Evolutionary conservation across 2,888 invertebrate genomes (phyloP).

Genomic region (Entomobrya multifasciata): DNA sequence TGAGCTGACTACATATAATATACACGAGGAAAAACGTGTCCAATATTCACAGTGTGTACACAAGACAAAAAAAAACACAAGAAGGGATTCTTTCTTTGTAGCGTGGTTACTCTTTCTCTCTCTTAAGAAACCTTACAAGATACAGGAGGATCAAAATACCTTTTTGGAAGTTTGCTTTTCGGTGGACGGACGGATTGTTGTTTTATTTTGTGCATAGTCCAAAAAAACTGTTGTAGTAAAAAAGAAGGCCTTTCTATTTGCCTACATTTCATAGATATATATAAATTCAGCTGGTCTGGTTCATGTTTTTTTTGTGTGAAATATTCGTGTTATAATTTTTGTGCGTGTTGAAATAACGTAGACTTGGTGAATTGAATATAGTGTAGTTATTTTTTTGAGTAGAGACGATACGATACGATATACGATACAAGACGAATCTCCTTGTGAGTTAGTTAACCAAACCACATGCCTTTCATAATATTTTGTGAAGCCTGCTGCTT

Average conservation of each 20-base stretch:
- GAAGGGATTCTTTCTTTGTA: conserved; percentile 34
- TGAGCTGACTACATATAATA: not conserved
- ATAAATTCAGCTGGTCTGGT: conserved; percentile 42
- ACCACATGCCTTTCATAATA: conserved; percentile 74
- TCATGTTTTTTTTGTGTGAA: conserved; percentile 26
- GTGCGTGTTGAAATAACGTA: conserved; percentile 37
- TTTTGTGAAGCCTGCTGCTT: conserved; percentile 71
- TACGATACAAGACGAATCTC: conserved; percentile 71
- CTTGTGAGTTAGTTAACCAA: conserved; percentile 69
- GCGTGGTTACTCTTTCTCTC: not conserved
- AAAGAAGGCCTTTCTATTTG: no score
- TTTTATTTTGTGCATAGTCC: not conserved
- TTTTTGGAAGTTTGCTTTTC: conserved; percentile 10
- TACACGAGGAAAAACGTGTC: conserved; percentile 43
- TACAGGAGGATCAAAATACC: conserved; percentile 52
- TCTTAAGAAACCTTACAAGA: conserved; percentile 51
- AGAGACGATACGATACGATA: no score
- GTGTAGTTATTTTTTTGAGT: conserved; percentile 19
- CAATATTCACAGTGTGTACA: conserved; percentile 34
- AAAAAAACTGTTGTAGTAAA: conserved; percentile 14
- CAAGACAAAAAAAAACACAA: not conserved
- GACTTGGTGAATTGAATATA: not conserved
- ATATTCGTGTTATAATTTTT: conserved; percentile 23
- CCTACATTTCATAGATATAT: not conserved
- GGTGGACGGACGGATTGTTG: not conserved